Conservation (phyloP, 2,113 vertebrate species). For the Stegastes partitus region DNA sequence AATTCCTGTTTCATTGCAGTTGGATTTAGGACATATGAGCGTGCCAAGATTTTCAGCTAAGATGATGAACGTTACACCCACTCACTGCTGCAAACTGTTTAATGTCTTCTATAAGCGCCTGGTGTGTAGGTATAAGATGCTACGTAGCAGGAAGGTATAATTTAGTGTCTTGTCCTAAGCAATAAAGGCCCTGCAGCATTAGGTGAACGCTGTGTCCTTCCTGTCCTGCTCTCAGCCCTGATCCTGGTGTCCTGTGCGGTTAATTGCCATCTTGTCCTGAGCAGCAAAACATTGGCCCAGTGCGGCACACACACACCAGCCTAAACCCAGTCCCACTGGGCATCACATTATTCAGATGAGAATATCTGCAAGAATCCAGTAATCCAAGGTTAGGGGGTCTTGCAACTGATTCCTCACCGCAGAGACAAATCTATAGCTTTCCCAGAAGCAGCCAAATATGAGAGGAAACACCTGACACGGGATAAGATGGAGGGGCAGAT, state of each 20-base stretch:
- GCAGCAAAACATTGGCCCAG: too few relatives aligned
- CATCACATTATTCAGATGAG: background rate
- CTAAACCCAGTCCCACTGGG: background rate
- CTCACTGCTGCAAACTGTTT: background rate
- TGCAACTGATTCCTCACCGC: background rate
- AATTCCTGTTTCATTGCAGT: background rate
- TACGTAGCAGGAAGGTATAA: constrained; percentile 18
- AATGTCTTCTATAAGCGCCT: background rate
- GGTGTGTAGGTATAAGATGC: background rate
- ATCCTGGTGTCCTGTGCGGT: constrained; percentile 21
- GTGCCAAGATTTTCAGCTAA: background rate
- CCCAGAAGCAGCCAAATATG: background rate
- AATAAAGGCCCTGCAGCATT: constrained; percentile 45
- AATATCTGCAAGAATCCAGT: background rate
- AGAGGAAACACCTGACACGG: background rate
- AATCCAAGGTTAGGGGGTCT: background rate
- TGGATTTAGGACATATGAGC: background rate
- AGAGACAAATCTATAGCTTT: background rate
- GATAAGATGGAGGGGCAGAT: constrained; percentile 3
- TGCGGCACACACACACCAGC: too few relatives aligned
- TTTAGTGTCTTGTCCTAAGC: constrained; percentile 28
- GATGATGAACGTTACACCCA: background rate
- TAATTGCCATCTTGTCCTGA: constrained; percentile 24
- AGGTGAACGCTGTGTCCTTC: constrained; percentile 31
- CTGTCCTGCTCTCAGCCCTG: constrained; percentile 24